Base-by-base conservation (phyloP, 2,113 vertebrate species). In the Lepus americanus region DNA sequence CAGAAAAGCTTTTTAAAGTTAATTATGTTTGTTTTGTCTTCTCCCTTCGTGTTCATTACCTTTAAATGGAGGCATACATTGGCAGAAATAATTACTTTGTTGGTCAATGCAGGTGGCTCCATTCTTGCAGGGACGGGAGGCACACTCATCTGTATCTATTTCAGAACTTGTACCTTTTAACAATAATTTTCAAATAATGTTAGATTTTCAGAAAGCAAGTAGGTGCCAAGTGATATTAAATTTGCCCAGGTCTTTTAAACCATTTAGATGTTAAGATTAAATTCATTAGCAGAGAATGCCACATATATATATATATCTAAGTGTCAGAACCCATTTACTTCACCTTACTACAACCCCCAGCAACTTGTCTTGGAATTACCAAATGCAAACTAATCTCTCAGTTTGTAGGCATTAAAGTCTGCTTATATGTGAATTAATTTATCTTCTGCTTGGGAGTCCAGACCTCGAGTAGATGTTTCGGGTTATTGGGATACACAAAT, bases 21-120 rank as follows among this genome's bases (percentile, higher is more conserved):
- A 99, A 99, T 99, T 99, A 98, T 98, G 97, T 98, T 99, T 99
- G 95, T 93, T 98, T 98, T 98, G 97, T 97, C 96, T 96, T 98
- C 98, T 98, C 98, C 97, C 98, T 98, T 95, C 96, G 92, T 98
- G 97, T 98, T 98, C 98, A 98, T 99, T 99, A 99, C 99, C 98
- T 99, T 99, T 99, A 99, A 99, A 99, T 22, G 98, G 98, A 99
- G 98, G 96, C 97, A 97, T 96, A 98, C 98, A 98, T 92, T 98
- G 98, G 98, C 98, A 99, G 98, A 98, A 98, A 98, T 99, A 99
- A 99, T 99, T 99, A 98, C 98, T 98, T 90, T 98, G 98, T 91
- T 98, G 99, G 98, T 99, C 99, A 99, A 98, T 97, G 98, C 98
- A 99, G 89, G 98, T 98, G 92, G 98, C 98, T 97, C 98, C 97